Evolutionary conservation across 1,140 invertebrate genomes (phyloP).

Genomic region (Delia radicum): DNA sequence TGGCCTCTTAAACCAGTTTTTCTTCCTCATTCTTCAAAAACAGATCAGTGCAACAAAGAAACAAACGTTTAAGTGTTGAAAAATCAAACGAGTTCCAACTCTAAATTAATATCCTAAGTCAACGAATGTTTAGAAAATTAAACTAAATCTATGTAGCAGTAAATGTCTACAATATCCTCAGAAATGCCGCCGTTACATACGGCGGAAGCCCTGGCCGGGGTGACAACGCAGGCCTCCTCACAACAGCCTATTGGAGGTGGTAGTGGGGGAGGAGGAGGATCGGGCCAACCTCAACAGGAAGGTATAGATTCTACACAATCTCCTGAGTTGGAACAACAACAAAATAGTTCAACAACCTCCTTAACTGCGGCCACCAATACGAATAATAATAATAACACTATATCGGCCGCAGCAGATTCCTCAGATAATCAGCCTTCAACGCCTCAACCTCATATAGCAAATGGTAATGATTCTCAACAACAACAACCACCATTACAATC

Average conservation of each 20-base stretch:
- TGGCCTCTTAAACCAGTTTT: background rate
- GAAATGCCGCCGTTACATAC: constrained; percentile 55
- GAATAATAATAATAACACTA: constrained; percentile 37
- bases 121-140: background rate
- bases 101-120: background rate
- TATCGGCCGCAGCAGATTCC: constrained; percentile 53
- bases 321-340: background rate
- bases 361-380: constrained; percentile 10
- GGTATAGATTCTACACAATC: background rate
- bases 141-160: constrained; percentile 31
- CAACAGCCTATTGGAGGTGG: constrained; percentile 25
- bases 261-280: background rate
- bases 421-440: constrained; percentile 55
- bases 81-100: background rate
- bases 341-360: background rate
- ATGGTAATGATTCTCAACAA: background rate
- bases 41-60: background rate
- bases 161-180: constrained; percentile 47
- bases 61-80: background rate
- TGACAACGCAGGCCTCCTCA: background rate
- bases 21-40: background rate
- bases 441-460: constrained; percentile 41
- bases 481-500: constrained; percentile 11
- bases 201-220: constrained; percentile 43
- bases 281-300: background rate